Percentiles rank a stretch among this genome's conserved stretches.
Conservation (phyloP, 2,797 vertebrate species). For the Chelonia mydas region DNA sequence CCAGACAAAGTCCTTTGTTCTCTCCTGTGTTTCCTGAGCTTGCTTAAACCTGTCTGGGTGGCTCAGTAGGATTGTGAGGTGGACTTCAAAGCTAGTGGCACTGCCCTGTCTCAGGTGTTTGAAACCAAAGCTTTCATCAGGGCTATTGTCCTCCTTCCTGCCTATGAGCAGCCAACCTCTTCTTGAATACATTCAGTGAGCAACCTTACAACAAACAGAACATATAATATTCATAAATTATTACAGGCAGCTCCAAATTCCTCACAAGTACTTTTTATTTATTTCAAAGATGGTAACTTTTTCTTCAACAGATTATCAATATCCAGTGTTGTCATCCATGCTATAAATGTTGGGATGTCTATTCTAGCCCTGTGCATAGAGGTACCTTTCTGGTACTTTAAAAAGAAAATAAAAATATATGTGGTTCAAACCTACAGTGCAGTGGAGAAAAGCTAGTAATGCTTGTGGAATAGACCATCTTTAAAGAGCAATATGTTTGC, state of each 20-base stretch:
- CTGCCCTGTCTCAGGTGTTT: background rate
- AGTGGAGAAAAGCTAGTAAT: background rate
- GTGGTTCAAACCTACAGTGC: background rate
- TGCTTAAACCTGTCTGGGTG: background rate
- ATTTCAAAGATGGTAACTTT: background rate
- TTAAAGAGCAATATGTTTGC: background rate
- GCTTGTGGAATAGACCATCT: background rate
- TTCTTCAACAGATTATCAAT: background rate
- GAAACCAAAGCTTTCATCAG: background rate
- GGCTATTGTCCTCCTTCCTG: background rate
- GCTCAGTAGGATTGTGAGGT: background rate
- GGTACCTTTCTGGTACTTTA: background rate
- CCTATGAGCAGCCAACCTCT: background rate
- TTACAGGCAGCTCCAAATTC: background rate
- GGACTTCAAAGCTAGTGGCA: background rate
- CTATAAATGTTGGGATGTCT: background rate
- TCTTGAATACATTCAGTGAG: background rate
- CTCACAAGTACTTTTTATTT: too few species aligned
- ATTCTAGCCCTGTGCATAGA: background rate
- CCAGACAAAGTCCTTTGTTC: background rate
- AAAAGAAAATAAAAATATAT: rapidly evolving
- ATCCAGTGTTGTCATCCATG: background rate
- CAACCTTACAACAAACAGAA: background rate
- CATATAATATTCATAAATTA: background rate
- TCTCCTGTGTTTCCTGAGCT: background rate